Conservation (phyloP, 2,797 vertebrate genomes). For the Diglossa cyanea region DNA sequence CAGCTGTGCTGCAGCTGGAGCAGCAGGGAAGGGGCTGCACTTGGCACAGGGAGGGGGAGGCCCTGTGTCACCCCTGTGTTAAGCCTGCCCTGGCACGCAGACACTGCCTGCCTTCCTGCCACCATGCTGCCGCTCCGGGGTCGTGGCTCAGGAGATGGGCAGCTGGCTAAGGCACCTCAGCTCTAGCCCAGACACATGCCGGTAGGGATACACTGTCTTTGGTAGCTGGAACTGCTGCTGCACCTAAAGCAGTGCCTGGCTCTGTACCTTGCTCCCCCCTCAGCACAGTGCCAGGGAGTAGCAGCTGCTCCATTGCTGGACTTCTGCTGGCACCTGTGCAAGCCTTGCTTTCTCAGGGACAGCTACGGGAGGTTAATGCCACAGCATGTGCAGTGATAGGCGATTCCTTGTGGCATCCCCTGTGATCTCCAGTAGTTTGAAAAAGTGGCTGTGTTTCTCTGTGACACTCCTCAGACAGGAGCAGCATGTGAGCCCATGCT, state of each 20-base stretch:
- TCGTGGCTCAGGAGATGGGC: background rate
- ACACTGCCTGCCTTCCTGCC: accelerated
- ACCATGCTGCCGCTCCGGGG: accelerated
- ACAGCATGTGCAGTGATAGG: background rate
- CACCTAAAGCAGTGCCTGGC: background rate
- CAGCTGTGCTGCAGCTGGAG: background rate
- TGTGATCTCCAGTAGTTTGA: background rate
- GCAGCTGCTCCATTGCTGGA: background rate
- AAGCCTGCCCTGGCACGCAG: accelerated
- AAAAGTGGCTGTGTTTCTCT: background rate
- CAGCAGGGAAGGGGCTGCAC: background rate
- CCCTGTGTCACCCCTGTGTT: background rate
- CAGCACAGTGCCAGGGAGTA: background rate
- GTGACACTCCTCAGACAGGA: accelerated
- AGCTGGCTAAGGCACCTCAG: background rate
- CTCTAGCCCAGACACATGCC: background rate
- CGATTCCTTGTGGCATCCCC: background rate
- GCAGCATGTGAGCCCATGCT: accelerated
- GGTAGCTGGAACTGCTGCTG: background rate
- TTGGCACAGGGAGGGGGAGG: background rate
- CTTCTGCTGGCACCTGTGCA: background rate
- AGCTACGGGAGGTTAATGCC: background rate
- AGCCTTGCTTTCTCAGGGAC: background rate
- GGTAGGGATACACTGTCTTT: background rate
- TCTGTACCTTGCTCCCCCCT: background rate